Base-by-base conservation (phyloP, 2,797 vertebrate species). In the Squalus acanthias region DNA sequence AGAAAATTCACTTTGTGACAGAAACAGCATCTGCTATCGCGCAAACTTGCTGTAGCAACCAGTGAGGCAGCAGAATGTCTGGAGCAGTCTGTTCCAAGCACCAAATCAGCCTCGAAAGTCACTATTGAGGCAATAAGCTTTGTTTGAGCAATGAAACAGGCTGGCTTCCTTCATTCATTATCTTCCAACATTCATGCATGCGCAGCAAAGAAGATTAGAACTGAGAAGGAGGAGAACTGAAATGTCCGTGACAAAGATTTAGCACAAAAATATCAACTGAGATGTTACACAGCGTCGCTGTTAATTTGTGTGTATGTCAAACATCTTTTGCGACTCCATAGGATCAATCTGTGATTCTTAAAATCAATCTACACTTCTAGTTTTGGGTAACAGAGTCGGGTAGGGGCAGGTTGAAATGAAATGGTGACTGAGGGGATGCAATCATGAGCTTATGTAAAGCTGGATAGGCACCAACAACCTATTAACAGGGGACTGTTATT, bases 191-290 rank as follows among this genome's bases (percentile, higher is more conserved):
- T 57, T 72, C 70, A 74, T 74, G 39, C 69, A 74, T 29, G 70
- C 26, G 39, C 67, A 72, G 26, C 88, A 60, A 33, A 33, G 88
- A 63, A 91, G 69, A 74, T 33, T 74, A 8, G 29, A 95, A 69
- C 46, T 95, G 67, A 39, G 13, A 72, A 53, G 69, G 50, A 50
- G 65, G 57, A 20, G 57, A 67, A 94, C n/a, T 39, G n/a, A 33
- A 57, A 95, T 95, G 46, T 95, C 24, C 46, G 22, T 95, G 22
- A 74, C 94, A 95, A 65, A 93, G 70, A 74, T 95, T 95, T 57
- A 74, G 70, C 10, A 50, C 70, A 53, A 74, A 95, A 53, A 74
- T 33, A 57, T 24, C 94, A 95, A 57, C 46, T 57, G 46, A 95
- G 50, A 95, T 95, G 70, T 29, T 2, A 72, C 26, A 5, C 46